A percentile compares a stretch with the other conserved stretches of the same genome.
phyloP scores from a whole-genome alignment of 2,888 invertebrate genomes.

The Mactromeris polynyma region DNA sequence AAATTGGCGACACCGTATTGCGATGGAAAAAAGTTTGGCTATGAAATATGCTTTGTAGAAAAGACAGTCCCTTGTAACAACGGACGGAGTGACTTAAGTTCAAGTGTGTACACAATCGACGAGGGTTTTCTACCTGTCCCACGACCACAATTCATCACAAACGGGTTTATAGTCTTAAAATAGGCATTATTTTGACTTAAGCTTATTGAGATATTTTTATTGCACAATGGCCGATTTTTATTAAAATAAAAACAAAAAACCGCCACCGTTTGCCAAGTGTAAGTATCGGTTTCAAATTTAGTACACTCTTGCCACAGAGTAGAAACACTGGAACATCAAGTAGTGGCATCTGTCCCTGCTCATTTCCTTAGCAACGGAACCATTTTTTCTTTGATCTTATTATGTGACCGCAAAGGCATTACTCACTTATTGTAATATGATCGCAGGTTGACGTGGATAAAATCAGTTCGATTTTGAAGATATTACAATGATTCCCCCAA shows the following conservation, averaged over 20 bases:
- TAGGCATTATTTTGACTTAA: too few relatives aligned
- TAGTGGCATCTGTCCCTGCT: neutral
- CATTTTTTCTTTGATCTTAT: neutral
- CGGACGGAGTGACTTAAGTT: neutral
- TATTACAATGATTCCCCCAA: neutral
- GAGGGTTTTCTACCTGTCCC: neutral
- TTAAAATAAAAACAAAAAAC: too few relatives aligned
- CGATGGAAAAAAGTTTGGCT: neutral
- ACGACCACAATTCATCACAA: neutral
- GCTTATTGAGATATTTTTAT: too few relatives aligned
- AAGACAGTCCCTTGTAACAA: neutral
- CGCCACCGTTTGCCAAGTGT: too few relatives aligned
- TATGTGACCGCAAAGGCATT: neutral
- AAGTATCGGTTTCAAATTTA: too few relatives aligned
- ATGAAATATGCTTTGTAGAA: neutral
- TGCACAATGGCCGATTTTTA: too few relatives aligned
- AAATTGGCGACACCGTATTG: neutral
- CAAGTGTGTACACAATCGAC: neutral
- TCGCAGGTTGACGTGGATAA: neutral
- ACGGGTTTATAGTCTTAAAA: too few relatives aligned
- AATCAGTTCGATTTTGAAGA: neutral
- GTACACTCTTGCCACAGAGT: neutral
- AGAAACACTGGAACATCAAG: neutral
- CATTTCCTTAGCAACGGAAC: constrained; percentile 3
- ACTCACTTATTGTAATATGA: neutral